These are phyloP conservation scores for Ceyx cyanopectus DNA, from an alignment of 2,113 vertebrate species.

Conservation along the genomic window DNA sequence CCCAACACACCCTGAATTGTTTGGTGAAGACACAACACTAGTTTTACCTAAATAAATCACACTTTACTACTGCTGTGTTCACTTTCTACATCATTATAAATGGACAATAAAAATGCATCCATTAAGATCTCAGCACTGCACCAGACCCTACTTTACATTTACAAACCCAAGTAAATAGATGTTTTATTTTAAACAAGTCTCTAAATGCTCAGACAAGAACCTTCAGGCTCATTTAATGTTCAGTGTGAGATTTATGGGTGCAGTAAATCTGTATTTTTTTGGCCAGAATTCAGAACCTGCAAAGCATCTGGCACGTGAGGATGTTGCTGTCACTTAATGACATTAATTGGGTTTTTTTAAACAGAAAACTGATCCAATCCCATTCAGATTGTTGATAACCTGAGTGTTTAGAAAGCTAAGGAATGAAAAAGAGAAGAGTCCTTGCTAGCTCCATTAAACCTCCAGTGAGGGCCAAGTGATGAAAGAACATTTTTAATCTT, in stretches of 20 bases:
- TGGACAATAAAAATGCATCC: neutral
- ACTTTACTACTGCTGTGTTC: neutral
- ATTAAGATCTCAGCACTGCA: neutral
- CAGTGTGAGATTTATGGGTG: neutral
- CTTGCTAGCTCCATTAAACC: accelerated
- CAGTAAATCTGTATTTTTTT: neutral
- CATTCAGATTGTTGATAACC: neutral
- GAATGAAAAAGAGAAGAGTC: neutral
- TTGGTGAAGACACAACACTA: neutral
- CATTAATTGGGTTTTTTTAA: neutral
- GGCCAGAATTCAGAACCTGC: neutral
- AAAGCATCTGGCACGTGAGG: neutral
- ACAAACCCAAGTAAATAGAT: neutral
- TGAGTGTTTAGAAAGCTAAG: neutral
- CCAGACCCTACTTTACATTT: neutral
- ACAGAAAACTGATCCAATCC: neutral
- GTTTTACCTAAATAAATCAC: neutral
- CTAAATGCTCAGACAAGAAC: neutral
- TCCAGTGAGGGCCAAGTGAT: neutral
- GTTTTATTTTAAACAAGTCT: neutral
- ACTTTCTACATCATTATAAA: neutral
- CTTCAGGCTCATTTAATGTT: neutral
- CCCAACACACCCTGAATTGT: neutral
- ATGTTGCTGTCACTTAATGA: neutral
- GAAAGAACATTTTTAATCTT: slow-evolving; percentile 10